A percentile compares a stretch with the other conserved stretches of the same genome.
These are phyloP conservation scores for Empidonax alnorum DNA, from an alignment of 2,113 vertebrate species.

Conservation along the genomic window DNA sequence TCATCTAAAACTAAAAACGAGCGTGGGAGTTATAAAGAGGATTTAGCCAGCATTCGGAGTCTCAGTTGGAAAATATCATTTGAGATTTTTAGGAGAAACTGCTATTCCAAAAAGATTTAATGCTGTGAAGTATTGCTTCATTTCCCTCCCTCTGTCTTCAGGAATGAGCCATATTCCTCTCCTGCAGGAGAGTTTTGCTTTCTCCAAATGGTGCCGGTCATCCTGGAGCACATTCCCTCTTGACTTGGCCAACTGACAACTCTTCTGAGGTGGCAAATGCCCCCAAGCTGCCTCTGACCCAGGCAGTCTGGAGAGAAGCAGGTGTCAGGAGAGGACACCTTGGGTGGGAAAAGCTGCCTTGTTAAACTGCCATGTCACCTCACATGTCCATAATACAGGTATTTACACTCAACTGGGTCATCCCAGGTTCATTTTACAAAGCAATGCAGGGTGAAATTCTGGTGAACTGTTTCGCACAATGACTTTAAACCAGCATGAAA, in stretches of 20 bases:
- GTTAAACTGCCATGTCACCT: background rate
- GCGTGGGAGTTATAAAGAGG: background rate
- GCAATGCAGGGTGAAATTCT: background rate
- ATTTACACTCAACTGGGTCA: fast-evolving
- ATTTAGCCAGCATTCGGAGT: background rate
- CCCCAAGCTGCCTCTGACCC: background rate
- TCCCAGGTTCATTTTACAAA: background rate
- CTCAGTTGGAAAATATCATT: background rate
- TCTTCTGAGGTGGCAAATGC: background rate
- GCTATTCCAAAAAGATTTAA: conserved; percentile 31
- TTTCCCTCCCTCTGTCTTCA: background rate
- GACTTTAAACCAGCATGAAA: background rate
- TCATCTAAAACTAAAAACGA: conserved; percentile 1
- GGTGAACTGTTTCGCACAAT: background rate
- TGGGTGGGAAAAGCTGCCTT: background rate
- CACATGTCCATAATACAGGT: background rate
- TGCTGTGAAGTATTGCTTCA: background rate
- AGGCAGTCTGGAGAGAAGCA: background rate
- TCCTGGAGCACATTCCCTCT: background rate
- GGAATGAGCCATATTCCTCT: background rate
- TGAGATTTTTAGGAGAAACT: background rate
- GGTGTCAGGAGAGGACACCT: background rate
- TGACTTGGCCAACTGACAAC: background rate
- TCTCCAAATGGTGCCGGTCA: background rate
- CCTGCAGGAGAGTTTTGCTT: background rate